Conservation (phyloP, 2,888 invertebrate genomes). For the Caenorhabditis imperialis region DNA sequence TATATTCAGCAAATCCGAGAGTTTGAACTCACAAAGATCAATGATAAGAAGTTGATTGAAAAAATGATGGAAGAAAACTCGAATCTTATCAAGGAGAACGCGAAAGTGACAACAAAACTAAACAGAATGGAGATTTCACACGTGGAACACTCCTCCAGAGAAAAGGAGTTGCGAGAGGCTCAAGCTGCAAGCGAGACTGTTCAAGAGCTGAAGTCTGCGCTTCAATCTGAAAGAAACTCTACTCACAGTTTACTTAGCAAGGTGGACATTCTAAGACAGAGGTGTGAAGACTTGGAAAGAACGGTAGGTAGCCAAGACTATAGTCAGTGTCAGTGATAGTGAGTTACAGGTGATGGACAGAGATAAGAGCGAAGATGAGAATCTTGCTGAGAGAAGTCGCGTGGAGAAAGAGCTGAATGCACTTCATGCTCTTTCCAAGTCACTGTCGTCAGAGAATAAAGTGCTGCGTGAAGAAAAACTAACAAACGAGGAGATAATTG, state of each 20-base stretch:
- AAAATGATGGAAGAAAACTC: constrained; percentile 56
- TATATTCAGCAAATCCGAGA: constrained; percentile 37
- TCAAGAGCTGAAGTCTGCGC: constrained; percentile 18
- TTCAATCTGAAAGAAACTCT: constrained; percentile 33
- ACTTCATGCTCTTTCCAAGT: constrained; percentile 67
- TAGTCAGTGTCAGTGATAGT: background rate
- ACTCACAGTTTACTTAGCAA: constrained; percentile 21
- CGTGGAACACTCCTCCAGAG: constrained; percentile 6
- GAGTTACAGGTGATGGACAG: constrained; percentile 53
- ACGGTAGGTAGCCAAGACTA: constrained; percentile 18
- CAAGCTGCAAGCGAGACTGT: constrained; percentile 29
- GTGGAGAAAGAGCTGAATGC: constrained; percentile 74
- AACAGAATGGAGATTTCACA: constrained; percentile 47
- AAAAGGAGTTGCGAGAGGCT: constrained; percentile 34
- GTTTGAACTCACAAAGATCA: constrained; percentile 38
- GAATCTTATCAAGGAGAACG: constrained; percentile 59
- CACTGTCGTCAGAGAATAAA: constrained; percentile 73
- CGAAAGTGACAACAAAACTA: constrained; percentile 55
- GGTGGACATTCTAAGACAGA: constrained; percentile 31
- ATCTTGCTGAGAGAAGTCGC: constrained; percentile 57
- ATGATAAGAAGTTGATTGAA: constrained; percentile 47
- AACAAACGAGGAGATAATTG: constrained; percentile 65
- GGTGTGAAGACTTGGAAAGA: constrained; percentile 49
- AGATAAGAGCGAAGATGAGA: constrained; percentile 61
- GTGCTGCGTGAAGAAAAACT: constrained; percentile 71